A percentile compares a stretch with the other conserved stretches of the same genome.
phyloP scores from a whole-genome alignment of 2,797 vertebrate species.

The Poecilia wingei region DNA sequence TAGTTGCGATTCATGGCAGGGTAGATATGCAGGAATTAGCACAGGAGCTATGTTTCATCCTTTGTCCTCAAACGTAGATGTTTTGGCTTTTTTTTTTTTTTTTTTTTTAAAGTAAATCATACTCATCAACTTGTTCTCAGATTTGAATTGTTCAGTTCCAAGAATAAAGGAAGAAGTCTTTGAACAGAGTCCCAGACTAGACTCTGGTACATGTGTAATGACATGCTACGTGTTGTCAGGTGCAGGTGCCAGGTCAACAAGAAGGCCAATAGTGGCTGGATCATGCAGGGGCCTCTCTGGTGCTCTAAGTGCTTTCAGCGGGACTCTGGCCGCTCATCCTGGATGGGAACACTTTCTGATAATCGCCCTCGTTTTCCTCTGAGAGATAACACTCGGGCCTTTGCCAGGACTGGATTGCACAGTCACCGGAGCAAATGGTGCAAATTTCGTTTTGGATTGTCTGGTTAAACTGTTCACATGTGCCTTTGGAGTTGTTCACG shows the following conservation, averaged over 20 bases:
- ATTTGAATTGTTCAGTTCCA: neutral
- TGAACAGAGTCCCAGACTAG: neutral
- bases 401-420: constrained; percentile 70
- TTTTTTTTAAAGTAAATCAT: neutral
- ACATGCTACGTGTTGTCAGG: constrained; percentile 32
- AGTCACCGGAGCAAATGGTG: constrained; percentile 73
- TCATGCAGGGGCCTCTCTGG: constrained; percentile 47
- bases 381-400: constrained; percentile 70
- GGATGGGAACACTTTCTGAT: constrained; percentile 82
- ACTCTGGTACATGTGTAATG: constrained; percentile 43
- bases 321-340: constrained; percentile 57
- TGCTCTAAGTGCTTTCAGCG: constrained; percentile 62
- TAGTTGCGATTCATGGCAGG: no score
- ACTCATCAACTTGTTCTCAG: neutral
- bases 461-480: constrained; percentile 63
- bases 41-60: no score
- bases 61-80: neutral
- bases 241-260: constrained; percentile 72
- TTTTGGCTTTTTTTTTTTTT: neutral
- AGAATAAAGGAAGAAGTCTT: neutral
- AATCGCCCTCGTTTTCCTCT: constrained; percentile 79
- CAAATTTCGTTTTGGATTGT: constrained; percentile 63
- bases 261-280: constrained; percentile 66
- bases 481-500: constrained; percentile 45
- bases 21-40: no score